Base-by-base conservation (phyloP, 2,888 invertebrate genomes). In the Stenoptilia bipunctidactyla region DNA sequence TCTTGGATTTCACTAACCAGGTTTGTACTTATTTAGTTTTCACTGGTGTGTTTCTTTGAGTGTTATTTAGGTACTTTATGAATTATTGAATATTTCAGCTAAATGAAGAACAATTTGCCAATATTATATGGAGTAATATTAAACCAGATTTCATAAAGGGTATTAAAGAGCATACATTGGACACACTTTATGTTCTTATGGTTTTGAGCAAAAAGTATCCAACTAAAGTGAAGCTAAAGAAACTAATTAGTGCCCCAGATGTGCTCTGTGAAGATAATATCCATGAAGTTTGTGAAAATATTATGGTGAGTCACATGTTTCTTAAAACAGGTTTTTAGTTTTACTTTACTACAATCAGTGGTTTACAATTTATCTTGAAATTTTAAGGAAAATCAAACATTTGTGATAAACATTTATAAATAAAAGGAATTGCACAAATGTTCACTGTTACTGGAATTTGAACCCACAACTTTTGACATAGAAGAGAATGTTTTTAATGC, bases 101-200 rank as follows among this genome's bases (percentile, higher is more conserved):
- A 20, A 66, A 85, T 47, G 73, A 83, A 50, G 74, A 85, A 2
- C 76, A 86, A 49, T 88, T 91, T 52, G 64, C 76, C 41, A 55
- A 70, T 36, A 67, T 79, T 14, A 54, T 91, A 3, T 90, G 90
- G 88, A 83, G 88, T 1, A 52, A 86, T 36, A 56, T 92, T 33
- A 85, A 88, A 53, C 66, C 73, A 40, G 87, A 89, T 53, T 70
- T 91, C 40, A 82, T 84, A 33, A 89, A 88, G 52, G 85, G 88
- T 6, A 86, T 90, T 71, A 64, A 82, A 10, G 89, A 90, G 39
- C 89, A 91, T 51, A 85, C 75, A 15, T 66, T 92, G 13, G 90
- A 92, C 60, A 86, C 87, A 1, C 67, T 92, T 3, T 87, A 90
- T 56, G 84, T 89, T 40, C 63, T 92, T 2, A 63, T 90, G 47